A percentile compares a stretch with the other conserved stretches of the same genome.
These are phyloP conservation scores for Motacilla alba DNA, from an alignment of 2,113 vertebrate genomes.

Conservation along the genomic window DNA sequence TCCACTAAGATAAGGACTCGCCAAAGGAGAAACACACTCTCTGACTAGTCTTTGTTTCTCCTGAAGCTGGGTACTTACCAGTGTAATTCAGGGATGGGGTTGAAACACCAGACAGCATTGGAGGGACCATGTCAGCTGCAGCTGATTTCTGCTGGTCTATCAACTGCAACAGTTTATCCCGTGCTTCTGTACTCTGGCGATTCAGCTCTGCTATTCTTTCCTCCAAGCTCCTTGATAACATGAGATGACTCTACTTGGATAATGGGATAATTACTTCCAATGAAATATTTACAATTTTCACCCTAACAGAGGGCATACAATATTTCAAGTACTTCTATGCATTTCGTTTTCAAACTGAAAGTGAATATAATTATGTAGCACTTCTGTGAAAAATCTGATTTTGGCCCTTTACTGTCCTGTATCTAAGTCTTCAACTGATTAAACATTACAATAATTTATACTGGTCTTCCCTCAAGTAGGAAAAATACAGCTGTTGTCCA, in stretches of 20 bases:
- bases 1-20: neutral
- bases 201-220: conserved; percentile 88
- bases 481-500: neutral
- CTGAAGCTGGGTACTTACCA: conserved; percentile 53
- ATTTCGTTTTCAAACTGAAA: neutral
- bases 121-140: conserved; percentile 50
- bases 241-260: conserved; percentile 38
- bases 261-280: neutral
- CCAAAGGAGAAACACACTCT: neutral
- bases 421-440: neutral
- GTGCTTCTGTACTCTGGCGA: conserved; percentile 85
- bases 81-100: conserved; percentile 43
- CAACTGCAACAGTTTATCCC: conserved; percentile 82
- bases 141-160: conserved; percentile 86
- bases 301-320: neutral
- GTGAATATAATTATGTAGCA: neutral
- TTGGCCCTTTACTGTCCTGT: neutral
- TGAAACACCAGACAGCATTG: conserved; percentile 67
- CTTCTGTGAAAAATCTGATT: neutral
- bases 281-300: neutral
- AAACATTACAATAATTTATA: neutral
- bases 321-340: neutral
- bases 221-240: conserved; percentile 71
- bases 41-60: neutral
- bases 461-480: neutral